A percentile compares a stretch with the other conserved stretches of the same genome.
These are phyloP conservation scores for Zaprionus lineosus DNA, from an alignment of 2,888 invertebrate species.

Conservation along the genomic window DNA sequence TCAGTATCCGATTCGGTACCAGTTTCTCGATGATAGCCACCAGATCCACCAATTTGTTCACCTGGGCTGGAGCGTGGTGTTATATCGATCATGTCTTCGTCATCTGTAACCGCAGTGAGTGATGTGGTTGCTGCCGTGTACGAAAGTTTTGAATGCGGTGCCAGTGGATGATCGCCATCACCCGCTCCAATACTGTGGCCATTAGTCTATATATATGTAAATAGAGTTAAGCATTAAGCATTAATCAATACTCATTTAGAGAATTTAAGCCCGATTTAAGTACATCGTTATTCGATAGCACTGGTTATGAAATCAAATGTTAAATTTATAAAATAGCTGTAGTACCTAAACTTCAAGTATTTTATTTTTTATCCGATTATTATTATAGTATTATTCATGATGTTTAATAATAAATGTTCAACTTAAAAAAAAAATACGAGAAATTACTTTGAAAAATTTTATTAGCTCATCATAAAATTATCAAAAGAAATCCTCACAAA, in stretches of 20 bases:
- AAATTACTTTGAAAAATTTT: too few species aligned
- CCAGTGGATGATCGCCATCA: constrained; percentile 76
- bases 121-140: constrained; percentile 74
- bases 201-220: constrained; percentile 78
- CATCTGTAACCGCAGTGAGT: constrained; percentile 81
- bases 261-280: too few species aligned
- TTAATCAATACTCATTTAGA: not conserved
- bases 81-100: constrained; percentile 87
- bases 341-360: too few species aligned
- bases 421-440: too few species aligned
- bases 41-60: constrained; percentile 61
- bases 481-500: too few species aligned
- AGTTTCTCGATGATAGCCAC: constrained; percentile 66
- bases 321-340: too few species aligned
- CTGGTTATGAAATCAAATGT: too few species aligned
- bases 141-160: constrained; percentile 63
- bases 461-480: too few species aligned
- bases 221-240: constrained; percentile 3
- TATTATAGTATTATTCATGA: too few species aligned
- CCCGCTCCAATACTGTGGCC: constrained; percentile 69
- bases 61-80: constrained; percentile 84
- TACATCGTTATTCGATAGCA: too few species aligned
- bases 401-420: too few species aligned
- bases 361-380: too few species aligned
- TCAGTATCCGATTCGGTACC: constrained; percentile 79